Conservation (phyloP, 2,888 invertebrate genomes). For the Catotricha subobsoleta region DNA sequence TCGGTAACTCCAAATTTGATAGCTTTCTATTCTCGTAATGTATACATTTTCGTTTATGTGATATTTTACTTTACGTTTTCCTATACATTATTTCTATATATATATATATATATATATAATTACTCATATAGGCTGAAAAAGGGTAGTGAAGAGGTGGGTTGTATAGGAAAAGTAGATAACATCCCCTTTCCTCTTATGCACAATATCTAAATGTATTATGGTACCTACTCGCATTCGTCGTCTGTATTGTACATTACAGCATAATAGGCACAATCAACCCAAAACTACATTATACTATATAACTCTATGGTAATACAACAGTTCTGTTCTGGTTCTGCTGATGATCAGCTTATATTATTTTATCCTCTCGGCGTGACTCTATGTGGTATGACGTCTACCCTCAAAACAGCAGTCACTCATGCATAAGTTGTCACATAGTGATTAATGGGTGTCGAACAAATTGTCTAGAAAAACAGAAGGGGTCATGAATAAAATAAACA, state of each 20-base stretch:
- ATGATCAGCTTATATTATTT: slow-evolving; percentile 1
- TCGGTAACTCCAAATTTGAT: too few species aligned
- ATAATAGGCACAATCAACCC: too few species aligned
- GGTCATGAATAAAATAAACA: slow-evolving; percentile 8
- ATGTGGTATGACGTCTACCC: slow-evolving; percentile 7
- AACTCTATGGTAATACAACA: too few species aligned
- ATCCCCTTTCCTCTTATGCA: not conserved
- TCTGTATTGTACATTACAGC: too few species aligned
- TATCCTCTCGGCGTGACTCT: not conserved
- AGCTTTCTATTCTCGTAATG: too few species aligned
- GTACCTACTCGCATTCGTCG: too few species aligned
- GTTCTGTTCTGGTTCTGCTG: not conserved
- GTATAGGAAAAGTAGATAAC: not conserved
- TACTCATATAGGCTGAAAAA: not conserved
- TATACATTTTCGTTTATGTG: too few species aligned
- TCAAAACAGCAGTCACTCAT: slow-evolving; percentile 13
- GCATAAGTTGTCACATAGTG: slow-evolving; percentile 28
- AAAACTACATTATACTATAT: too few species aligned
- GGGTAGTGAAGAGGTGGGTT: not conserved
- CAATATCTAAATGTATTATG: too few species aligned
- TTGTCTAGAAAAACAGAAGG: slow-evolving; percentile 15
- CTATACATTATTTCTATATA: too few species aligned
- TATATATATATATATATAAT: slow-evolving; percentile 1
- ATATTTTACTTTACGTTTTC: too few species aligned
- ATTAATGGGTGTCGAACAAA: slow-evolving; percentile 32